A percentile compares a stretch with the other conserved stretches of the same genome.
These are phyloP conservation scores for Neostethus bicornis DNA, from an alignment of 2,797 vertebrate species.

Conservation along the genomic window DNA sequence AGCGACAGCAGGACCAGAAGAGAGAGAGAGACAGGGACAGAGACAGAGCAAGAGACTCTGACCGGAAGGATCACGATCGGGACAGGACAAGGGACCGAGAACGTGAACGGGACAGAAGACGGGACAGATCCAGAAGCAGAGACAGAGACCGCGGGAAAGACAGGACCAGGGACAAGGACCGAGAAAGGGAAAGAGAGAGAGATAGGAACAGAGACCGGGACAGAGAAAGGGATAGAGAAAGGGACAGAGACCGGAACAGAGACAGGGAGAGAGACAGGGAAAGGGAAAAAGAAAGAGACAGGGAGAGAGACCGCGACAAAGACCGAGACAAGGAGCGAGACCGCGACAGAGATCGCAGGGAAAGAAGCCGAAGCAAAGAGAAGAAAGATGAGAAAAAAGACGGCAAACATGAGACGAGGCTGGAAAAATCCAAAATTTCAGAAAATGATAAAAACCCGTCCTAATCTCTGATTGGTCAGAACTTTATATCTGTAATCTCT, in stretches of 20 bases:
- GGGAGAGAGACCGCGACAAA: slow-evolving; percentile 45
- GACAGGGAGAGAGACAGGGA: slow-evolving; percentile 25
- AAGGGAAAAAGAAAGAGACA: slow-evolving; percentile 1
- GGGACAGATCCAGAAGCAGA: slow-evolving; percentile 30
- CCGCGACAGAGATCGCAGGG: no score
- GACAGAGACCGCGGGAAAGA: slow-evolving; percentile 28
- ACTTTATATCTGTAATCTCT: slow-evolving; percentile 21
- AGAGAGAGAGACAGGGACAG: slow-evolving; percentile 55
- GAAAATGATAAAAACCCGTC: slow-evolving; percentile 69
- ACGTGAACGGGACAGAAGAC: slow-evolving; percentile 2
- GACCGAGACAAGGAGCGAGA: slow-evolving; percentile 57
- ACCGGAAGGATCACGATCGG: slow-evolving; percentile 20
- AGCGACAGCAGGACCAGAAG: slow-evolving; percentile 38
- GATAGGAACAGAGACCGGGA: slow-evolving; percentile 1
- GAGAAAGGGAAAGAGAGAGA: slow-evolving; percentile 5
- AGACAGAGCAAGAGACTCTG: slow-evolving; percentile 61
- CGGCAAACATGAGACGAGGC: slow-evolving; percentile 80
- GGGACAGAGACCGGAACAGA: slow-evolving; percentile 53
- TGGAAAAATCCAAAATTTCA: slow-evolving; percentile 75
- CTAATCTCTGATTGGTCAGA: slow-evolving; percentile 53
- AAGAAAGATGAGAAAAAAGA: slow-evolving; percentile 65
- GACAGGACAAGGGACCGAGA: slow-evolving; percentile 44
- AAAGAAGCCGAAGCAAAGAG: slow-evolving; percentile 38
- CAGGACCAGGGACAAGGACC: slow-evolving; percentile 30
- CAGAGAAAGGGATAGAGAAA: slow-evolving; percentile 55